Evolutionary conservation across 2,113 vertebrate genomes (phyloP).

Genomic region (Xyrauchen texanus): DNA sequence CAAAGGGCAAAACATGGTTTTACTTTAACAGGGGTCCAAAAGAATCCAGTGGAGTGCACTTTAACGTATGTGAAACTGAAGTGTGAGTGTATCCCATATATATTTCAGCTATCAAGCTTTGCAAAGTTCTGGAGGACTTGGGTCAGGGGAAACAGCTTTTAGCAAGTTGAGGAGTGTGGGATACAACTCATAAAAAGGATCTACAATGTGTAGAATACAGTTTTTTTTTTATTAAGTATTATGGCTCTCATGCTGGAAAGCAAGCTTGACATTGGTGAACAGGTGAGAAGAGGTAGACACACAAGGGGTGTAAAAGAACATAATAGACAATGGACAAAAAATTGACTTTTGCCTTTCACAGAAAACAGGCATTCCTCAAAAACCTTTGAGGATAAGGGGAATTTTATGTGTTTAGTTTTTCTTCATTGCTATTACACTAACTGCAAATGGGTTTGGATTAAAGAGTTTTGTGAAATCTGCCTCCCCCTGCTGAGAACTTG

Average conservation of each 20-base stretch:
- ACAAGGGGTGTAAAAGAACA: too few relatives aligned
- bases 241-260: too few relatives aligned
- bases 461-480: background rate
- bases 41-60: background rate
- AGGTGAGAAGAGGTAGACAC: too few relatives aligned
- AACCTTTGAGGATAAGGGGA: too few relatives aligned
- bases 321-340: too few relatives aligned
- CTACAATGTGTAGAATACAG: background rate
- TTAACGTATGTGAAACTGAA: background rate
- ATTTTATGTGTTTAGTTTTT: background rate
- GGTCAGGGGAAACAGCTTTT: background rate
- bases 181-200: conserved; percentile 1
- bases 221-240: too few relatives aligned
- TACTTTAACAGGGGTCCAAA: conserved; percentile 6
- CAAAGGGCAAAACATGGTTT: conserved; percentile 4
- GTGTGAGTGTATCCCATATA: too few relatives aligned
- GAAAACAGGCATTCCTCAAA: too few relatives aligned
- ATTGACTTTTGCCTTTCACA: too few relatives aligned
- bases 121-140: too few relatives aligned
- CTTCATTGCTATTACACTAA: background rate
- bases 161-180: conserved; percentile 4
- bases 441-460: background rate
- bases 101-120: too few relatives aligned
- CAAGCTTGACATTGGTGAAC: too few relatives aligned
- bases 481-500: conserved; percentile 6